Base-by-base conservation (phyloP, 2,797 vertebrate species). In the Oryzias dopingdopingensis region DNA sequence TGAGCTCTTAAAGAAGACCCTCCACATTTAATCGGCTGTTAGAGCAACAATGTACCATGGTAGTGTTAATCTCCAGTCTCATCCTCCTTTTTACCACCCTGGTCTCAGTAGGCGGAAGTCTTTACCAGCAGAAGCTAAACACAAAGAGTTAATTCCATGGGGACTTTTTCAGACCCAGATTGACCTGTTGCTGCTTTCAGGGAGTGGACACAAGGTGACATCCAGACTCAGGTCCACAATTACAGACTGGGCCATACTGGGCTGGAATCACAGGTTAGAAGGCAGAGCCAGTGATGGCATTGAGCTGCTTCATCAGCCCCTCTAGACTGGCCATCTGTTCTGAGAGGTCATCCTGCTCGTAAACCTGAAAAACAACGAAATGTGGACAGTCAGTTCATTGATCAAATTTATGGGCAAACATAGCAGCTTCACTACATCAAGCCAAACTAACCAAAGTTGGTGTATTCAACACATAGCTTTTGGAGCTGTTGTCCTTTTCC, bases 271-370 rank as follows among this genome's bases (percentile, higher is more conserved):
- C 14, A 41, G 65, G 77, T 93, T 92, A 98, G 91, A 98, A 98
- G 77, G 96, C 96, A 0, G 96, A 97, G 79, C 96, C 96, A 1
- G 96, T 98, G 86, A 98, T 98, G 73, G 96, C 96, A 0, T 98
- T 98, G 53, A 98, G 95, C 75, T 98, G 96, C 88, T 98, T 96
- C 96, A 98, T 98, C 69, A 98, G 86, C 67, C 96, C 96, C 82
- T 98, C 96, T 77, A 98, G 89, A 82, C 96, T 98, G 52, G 96
- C 96, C 96, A 98, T 98, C 91, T 98, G 95, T 85, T 98, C 95
- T 16, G 96, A 98, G 68, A 98, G 83, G 80, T 98, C 96, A 2
- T 98, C 96, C 82, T 98, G 96, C 74, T 97, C 96, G 2, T 98
- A 97, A 5, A 97, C 93, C 96, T 96, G 79, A 2, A 64, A 78